Evolutionary conservation across 2,113 vertebrate species (phyloP).

Genomic region (Platycercus adscitus): DNA sequence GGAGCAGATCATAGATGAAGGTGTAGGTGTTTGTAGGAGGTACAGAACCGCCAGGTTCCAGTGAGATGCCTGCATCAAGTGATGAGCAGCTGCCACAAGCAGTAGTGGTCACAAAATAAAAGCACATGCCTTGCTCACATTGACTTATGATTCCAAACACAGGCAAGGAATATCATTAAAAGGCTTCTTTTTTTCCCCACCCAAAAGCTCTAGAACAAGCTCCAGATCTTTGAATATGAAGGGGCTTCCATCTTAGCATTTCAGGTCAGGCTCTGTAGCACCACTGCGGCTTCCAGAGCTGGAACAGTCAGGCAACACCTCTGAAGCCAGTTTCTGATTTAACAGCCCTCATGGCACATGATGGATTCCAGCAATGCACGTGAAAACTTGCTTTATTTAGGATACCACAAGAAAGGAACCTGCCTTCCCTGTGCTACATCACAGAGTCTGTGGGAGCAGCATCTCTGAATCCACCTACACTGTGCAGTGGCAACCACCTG

Average conservation of each 20-base stretch:
- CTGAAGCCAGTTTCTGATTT: not conserved
- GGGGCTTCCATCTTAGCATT: not conserved
- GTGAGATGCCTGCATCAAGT: not conserved
- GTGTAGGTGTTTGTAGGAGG: no score
- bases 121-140: not conserved
- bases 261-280: not conserved
- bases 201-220: not conserved
- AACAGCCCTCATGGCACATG: not conserved
- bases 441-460: not conserved
- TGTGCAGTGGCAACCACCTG: fast-evolving
- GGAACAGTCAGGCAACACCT: not conserved
- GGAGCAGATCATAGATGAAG: not conserved
- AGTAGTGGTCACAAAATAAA: not conserved
- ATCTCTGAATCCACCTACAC: not conserved
- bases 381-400: not conserved
- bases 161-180: not conserved
- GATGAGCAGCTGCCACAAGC: not conserved
- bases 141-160: not conserved
- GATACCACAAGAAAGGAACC: not conserved
- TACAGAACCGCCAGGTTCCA: no score
- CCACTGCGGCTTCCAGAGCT: not conserved
- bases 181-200: not conserved
- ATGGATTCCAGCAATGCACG: not conserved
- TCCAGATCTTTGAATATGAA: not conserved
- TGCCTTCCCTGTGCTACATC: not conserved